Evolutionary conservation across 2,797 vertebrate genomes (phyloP).

Genomic region (Xenopus petersii): DNA sequence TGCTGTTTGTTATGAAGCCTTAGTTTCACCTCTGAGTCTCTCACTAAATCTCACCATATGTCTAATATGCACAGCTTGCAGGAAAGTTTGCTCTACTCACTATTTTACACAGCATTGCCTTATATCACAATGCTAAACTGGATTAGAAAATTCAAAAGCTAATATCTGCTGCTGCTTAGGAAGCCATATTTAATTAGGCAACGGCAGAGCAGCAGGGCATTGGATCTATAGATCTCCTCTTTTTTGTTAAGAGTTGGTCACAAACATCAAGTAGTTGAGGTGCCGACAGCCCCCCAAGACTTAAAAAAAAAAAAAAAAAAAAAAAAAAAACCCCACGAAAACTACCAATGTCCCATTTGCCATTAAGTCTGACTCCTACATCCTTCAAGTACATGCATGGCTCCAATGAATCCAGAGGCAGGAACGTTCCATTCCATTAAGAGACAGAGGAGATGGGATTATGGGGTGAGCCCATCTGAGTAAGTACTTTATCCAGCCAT

Average conservation of each 20-base stretch:
- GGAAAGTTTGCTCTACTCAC: neutral
- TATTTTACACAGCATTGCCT: constrained; percentile 32
- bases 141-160: constrained; percentile 11
- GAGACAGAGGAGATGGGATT: constrained; percentile 97
- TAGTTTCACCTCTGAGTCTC: neutral
- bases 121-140: constrained; percentile 27
- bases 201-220: neutral
- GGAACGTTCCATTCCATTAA: constrained; percentile 73
- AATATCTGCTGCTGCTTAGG: constrained; percentile 25
- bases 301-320: constrained; percentile 12
- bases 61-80: neutral
- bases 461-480: constrained; percentile 98
- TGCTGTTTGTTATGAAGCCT: neutral
- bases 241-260: constrained; percentile 79
- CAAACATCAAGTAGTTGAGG: constrained; percentile 93
- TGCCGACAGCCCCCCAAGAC: constrained; percentile 55
- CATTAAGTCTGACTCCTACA: constrained; percentile 77
- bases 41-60: neutral
- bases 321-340: neutral
- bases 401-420: constrained; percentile 67
- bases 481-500: constrained; percentile 98
- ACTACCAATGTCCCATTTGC: constrained; percentile 59
- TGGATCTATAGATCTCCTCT: neutral
- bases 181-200: constrained; percentile 23
- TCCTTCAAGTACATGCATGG: constrained; percentile 92